Base-by-base conservation (phyloP, 2,888 invertebrate species). In the Neocrepidodera transversa region DNA sequence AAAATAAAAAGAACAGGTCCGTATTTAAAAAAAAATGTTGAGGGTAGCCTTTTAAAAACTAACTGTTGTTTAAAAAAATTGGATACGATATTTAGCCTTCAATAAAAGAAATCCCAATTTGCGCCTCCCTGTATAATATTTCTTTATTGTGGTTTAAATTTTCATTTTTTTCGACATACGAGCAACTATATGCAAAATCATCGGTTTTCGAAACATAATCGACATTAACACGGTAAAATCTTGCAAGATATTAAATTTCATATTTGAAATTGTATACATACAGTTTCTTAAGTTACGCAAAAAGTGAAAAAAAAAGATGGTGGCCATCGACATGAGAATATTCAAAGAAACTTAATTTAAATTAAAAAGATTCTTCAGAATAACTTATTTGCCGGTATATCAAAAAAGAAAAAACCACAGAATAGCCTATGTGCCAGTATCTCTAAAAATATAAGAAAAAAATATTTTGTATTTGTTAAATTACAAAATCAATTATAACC, bases 211-310 rank as follows among this genome's bases (percentile, higher is more conserved):
- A 2, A 38, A 8, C 10, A 38, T 16, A 2, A 38, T 38, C 38
- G 38, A 17, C 38, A 38, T 5, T 17, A 38, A 1, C 16, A 17
- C 17, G 17, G 17, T 17, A 17, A 38, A 38, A 38, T 17, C 7
- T 38, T 7, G 2, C 16, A 10, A 38, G 38, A 51, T 60, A 55
- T 60, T 51, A 32, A 18, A 45, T 60, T 60, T 45, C 60, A 51
- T 54, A n/a, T 26, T 23, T 20, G 60, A 50, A 60, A 60, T 49
- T 54, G 23, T 47, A 60, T 51, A 60, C 60, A 26, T 38, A 17
- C 17, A 8, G 16, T 50, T 60, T 36, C 55, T 60, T 47, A 28
- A 28, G 51, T 60, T 50, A 60, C 55, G 47, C 17, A 53, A 48
- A 48, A 26, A 48, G 32, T 43, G 40, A 60, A 59, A 53, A 53